Conservation (phyloP, 2,113 vertebrate genomes). For the Pluvianellus socialis region DNA sequence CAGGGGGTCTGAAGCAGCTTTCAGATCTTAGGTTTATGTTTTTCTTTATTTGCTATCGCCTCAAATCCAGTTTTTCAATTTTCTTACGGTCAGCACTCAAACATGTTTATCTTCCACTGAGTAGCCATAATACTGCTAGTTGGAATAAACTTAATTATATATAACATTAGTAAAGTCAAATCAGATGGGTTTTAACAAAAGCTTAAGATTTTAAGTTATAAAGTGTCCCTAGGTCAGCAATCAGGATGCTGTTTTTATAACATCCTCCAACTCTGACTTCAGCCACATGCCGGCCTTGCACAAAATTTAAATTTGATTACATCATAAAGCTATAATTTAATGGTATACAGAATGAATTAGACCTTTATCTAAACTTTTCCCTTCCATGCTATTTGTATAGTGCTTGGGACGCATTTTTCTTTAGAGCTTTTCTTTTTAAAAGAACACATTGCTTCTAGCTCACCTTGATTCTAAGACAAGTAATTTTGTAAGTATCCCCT, state of each 20-base stretch:
- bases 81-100: not conserved
- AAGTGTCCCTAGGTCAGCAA: constrained; percentile 9
- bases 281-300: not conserved
- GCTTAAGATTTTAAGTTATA: constrained; percentile 7
- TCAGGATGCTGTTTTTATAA: not conserved
- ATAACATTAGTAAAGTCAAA: not conserved
- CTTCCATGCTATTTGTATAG: not conserved
- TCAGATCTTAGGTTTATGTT: not conserved
- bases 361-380: not conserved
- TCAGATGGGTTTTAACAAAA: not conserved
- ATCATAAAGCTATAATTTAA: not conserved
- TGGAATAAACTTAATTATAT: not conserved
- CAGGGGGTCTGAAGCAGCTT: not conserved
- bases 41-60: not conserved
- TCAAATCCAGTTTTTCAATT: not conserved
- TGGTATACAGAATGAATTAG: not conserved
- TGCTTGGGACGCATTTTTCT: not conserved
- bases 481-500: not conserved
- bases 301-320: constrained; percentile 23
- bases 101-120: not conserved
- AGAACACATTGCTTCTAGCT: not conserved
- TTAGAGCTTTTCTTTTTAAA: not conserved
- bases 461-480: not conserved
- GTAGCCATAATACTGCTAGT: not conserved
- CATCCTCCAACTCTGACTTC: constrained; percentile 4